A percentile compares a stretch with the other conserved stretches of the same genome.
Conservation (phyloP, 2,797 vertebrate genomes). For the Poeciliopsis turneri region DNA sequence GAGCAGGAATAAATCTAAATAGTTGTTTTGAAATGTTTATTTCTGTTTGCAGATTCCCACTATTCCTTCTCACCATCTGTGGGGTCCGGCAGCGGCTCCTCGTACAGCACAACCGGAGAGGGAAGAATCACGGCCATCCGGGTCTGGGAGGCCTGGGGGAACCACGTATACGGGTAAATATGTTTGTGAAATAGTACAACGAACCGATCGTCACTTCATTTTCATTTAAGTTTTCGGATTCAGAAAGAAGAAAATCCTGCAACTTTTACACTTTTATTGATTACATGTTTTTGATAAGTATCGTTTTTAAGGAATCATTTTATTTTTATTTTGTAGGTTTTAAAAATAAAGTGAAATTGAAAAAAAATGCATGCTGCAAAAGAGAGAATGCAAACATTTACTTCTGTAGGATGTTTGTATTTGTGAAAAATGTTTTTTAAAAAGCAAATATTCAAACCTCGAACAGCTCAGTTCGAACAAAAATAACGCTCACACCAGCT, state of each 20-base stretch:
- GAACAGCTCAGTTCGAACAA: background rate
- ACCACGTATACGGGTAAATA: conserved; percentile 4
- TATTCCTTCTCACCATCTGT: conserved; percentile 6
- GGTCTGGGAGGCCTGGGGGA: conserved; percentile 1
- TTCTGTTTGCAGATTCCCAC: background rate
- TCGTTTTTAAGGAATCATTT: background rate
- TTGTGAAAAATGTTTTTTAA: background rate
- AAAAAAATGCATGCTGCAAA: background rate
- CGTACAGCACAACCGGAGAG: background rate
- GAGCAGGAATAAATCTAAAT: background rate
- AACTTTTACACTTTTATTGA: background rate
- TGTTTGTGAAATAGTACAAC: background rate
- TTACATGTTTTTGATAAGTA: background rate
- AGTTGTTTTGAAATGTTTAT: background rate
- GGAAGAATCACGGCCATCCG: conserved; percentile 13
- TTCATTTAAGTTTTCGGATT: background rate
- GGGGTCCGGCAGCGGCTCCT: background rate
- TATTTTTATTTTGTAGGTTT: background rate
- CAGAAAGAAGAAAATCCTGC: background rate
- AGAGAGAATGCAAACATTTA: background rate
- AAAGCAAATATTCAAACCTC: background rate
- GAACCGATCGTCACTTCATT: background rate
- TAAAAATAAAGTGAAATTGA: background rate
- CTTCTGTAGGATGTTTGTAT: background rate
- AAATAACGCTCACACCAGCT: background rate